A percentile compares a stretch with the other conserved stretches of the same genome.
phyloP scores from a whole-genome alignment of 2,888 invertebrate species.

The Chrysolina haemoptera region DNA sequence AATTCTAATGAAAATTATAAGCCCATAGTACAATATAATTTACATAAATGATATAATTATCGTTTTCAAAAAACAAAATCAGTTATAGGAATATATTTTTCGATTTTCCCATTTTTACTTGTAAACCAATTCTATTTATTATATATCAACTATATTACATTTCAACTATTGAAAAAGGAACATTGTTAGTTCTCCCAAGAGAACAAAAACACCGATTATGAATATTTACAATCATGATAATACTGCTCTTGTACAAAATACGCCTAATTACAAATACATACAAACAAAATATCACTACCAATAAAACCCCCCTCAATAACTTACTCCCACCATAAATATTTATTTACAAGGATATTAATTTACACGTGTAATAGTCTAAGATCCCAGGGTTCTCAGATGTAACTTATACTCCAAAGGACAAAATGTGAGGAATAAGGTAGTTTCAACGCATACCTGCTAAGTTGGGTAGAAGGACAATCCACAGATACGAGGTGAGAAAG shows the following conservation, averaged over 20 bases:
- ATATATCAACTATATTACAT: constrained; percentile 40
- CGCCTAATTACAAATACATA: constrained; percentile 56
- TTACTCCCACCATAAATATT: constrained; percentile 35
- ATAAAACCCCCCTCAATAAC: constrained; percentile 24
- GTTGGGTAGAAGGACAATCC: too few relatives aligned
- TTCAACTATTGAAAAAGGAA: constrained; percentile 52
- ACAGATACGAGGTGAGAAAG: too few relatives aligned
- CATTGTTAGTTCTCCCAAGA: constrained; percentile 48
- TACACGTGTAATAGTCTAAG: constrained; percentile 20
- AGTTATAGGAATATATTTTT: not conserved
- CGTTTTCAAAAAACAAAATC: not conserved
- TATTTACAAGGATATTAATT: constrained; percentile 55
- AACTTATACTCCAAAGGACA: too few relatives aligned
- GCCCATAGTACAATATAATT: constrained; percentile 38
- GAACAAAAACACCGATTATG: constrained; percentile 51
- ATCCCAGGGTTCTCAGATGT: too few relatives aligned
- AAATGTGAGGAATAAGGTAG: too few relatives aligned
- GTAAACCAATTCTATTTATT: constrained; percentile 39
- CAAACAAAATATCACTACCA: constrained; percentile 55
- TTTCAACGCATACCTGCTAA: too few relatives aligned
- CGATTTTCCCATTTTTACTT: not conserved
- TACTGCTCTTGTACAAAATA: constrained; percentile 63
- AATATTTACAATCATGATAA: constrained; percentile 58
- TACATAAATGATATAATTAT: constrained; percentile 20
- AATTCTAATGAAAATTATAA: constrained; percentile 38